A percentile compares a stretch with the other conserved stretches of the same genome.
Evolutionary conservation across 2,797 vertebrate genomes (phyloP).

Genomic region (Lacerta viridis): DNA sequence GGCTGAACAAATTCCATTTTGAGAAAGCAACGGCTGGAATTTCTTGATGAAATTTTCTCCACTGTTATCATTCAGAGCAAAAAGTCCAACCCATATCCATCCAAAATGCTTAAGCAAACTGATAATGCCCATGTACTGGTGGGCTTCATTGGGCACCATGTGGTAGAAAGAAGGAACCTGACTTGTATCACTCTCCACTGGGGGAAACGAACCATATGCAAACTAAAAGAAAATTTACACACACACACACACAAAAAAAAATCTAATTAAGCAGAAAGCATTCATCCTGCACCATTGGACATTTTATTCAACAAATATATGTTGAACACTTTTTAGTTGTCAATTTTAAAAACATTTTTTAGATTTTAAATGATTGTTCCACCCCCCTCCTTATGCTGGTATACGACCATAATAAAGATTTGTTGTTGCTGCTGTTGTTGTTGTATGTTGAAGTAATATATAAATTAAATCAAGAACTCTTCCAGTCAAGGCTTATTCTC

Average conservation of each 20-base stretch:
- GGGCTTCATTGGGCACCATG: background rate
- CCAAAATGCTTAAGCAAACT: background rate
- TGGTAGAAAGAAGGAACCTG: background rate
- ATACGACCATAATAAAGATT: too few relatives aligned
- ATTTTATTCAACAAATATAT: too few relatives aligned
- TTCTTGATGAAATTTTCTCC: background rate
- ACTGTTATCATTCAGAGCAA: background rate
- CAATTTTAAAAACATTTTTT: too few relatives aligned
- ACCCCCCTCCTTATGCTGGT: too few relatives aligned
- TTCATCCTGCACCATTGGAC: too few relatives aligned
- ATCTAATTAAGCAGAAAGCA: too few relatives aligned
- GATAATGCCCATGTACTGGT: background rate
- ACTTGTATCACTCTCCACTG: too few relatives aligned
- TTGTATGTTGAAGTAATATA: background rate
- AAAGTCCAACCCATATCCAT: conserved; percentile 14
- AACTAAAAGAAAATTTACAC: background rate
- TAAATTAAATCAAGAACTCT: too few relatives aligned
- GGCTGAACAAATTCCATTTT: background rate
- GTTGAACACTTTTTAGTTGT: background rate
- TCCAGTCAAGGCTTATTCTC: too few relatives aligned
- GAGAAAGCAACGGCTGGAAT: background rate
- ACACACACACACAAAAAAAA: too few relatives aligned
- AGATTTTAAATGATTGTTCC: too few relatives aligned
- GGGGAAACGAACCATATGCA: conserved; percentile 15
- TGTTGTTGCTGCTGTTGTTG: too few relatives aligned